A percentile compares a stretch with the other conserved stretches of the same genome.
phyloP scores from a whole-genome alignment of 2,113 vertebrate species.

The Pardalotus punctatus region DNA sequence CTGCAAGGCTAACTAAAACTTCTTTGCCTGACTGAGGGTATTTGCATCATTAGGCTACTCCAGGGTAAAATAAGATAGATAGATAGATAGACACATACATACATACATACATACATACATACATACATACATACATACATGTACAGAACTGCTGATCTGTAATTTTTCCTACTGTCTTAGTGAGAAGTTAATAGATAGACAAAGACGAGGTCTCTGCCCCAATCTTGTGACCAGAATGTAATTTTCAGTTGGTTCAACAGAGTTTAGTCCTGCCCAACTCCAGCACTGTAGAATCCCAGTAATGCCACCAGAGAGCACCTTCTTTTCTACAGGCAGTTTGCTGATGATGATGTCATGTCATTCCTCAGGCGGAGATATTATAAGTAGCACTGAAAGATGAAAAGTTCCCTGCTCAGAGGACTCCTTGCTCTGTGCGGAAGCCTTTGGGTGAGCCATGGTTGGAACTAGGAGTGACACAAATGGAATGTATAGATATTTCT shows the following conservation, averaged over 20 bases:
- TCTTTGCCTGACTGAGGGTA: not conserved
- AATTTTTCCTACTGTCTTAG: not conserved
- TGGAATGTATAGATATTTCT: not conserved
- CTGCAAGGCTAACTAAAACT: not conserved
- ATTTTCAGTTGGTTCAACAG: not conserved
- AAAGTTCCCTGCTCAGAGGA: not conserved
- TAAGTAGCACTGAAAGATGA: not conserved
- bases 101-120: not conserved
- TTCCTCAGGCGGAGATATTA: too few species aligned
- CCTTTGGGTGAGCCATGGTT: not conserved
- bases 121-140: too few species aligned
- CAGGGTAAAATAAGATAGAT: not conserved
- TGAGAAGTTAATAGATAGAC: not conserved
- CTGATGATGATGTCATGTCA: not conserved
- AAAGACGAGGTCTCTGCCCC: not conserved
- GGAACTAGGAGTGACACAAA: not conserved
- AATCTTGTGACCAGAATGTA: not conserved
- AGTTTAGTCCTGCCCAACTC: not conserved
- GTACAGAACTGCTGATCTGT: not conserved
- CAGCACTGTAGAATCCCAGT: not conserved
- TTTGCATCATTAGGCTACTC: not conserved
- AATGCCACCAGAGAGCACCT: not conserved
- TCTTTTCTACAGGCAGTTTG: not conserved
- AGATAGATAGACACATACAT: not conserved
- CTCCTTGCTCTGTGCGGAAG: not conserved